A percentile compares a stretch with the other conserved stretches of the same genome.
phyloP scores from a whole-genome alignment of 2,888 invertebrate species.

The Artemia sp. region DNA sequence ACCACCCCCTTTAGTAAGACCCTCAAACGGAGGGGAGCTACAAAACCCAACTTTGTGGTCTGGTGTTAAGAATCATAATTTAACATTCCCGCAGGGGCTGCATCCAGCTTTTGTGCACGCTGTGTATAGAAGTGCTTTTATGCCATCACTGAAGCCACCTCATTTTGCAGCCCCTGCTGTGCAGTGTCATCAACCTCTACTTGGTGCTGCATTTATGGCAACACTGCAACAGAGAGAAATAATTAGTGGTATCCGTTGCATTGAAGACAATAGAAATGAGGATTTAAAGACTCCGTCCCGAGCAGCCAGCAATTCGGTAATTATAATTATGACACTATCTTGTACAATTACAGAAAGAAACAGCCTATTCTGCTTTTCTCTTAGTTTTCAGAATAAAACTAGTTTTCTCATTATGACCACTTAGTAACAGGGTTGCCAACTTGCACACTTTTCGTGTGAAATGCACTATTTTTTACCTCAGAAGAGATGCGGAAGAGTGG shows the following conservation, averaged over 20 bases:
- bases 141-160: background rate
- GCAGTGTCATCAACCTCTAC: background rate
- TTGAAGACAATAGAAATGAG: background rate
- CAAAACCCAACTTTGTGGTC: constrained; percentile 28
- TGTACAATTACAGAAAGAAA: no score
- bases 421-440: no score
- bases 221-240: constrained; percentile 7
- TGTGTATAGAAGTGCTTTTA: constrained; percentile 42
- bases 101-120: constrained; percentile 60
- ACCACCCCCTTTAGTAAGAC: constrained; percentile 27
- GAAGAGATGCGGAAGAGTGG: no score
- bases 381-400: no score
- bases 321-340: no score
- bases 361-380: no score
- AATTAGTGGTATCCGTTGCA: background rate
- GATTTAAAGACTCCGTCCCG: background rate
- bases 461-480: no score
- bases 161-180: background rate
- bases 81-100: constrained; percentile 65
- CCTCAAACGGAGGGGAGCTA: constrained; percentile 22
- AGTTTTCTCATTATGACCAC: no score
- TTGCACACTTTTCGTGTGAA: no score
- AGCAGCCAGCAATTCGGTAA: no score
- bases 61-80: constrained; percentile 30
- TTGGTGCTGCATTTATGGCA: constrained; percentile 1